phyloP scores from a whole-genome alignment of 2,888 invertebrate species.

The Lycophotia porphyrea region DNA sequence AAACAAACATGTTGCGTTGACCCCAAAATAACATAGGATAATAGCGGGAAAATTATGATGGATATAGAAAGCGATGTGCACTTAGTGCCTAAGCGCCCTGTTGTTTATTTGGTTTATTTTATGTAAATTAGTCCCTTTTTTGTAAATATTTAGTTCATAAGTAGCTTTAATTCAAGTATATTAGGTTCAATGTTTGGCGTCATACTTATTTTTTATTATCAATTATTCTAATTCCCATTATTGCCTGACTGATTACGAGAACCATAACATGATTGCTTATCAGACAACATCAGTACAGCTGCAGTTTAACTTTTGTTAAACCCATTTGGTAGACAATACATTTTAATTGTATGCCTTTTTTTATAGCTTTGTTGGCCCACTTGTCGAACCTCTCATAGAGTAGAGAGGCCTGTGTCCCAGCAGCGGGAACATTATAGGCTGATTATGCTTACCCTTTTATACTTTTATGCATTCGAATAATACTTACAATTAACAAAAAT shows the following conservation, averaged over 20 bases:
- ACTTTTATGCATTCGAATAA: not conserved
- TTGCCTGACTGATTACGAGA: not conserved
- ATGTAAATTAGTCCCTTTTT: too few relatives aligned
- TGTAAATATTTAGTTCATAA: too few relatives aligned
- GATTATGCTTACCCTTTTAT: not conserved
- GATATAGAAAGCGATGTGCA: too few relatives aligned
- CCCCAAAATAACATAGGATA: not conserved
- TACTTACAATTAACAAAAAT: not conserved
- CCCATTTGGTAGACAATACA: not conserved
- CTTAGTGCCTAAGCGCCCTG: too few relatives aligned
- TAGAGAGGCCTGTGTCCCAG: not conserved
- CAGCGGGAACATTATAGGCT: not conserved
- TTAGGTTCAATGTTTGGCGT: not conserved
- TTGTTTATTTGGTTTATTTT: too few relatives aligned
- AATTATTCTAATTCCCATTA: not conserved
- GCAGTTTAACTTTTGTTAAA: constrained; percentile 4
- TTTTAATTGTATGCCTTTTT: not conserved
- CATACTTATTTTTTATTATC: not conserved
- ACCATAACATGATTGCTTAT: not conserved
- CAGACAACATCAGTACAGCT: too few relatives aligned
- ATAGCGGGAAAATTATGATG: not conserved
- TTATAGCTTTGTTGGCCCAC: too few relatives aligned
- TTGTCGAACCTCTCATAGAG: not conserved
- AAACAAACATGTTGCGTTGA: not conserved
- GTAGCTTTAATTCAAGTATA: too few relatives aligned